Evolutionary conservation across 2,797 vertebrate species (phyloP), one percentile per base, ranked within the genome.

Genomic region (Crenuchus spilurus): DNA sequence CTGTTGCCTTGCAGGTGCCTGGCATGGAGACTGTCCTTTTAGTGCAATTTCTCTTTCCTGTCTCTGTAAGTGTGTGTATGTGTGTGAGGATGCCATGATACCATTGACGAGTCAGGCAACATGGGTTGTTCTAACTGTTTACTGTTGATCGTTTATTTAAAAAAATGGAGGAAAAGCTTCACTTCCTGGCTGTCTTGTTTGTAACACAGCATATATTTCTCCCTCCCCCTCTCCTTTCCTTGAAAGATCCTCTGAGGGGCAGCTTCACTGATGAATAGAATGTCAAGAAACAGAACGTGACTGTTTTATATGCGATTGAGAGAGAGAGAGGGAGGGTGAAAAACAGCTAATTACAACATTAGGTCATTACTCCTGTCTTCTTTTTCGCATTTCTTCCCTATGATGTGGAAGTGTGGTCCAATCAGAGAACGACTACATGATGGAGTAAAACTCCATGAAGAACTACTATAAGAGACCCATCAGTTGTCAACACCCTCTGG

Each of bases 11-110:
- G 91, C 92, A 92, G 91, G 91, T 92, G 87, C 87, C 88, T 92
- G 92, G 92, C 94, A 92, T 94, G 92, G 91, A 88, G 91, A 90
- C 92, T 92, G 85, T 89, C 91, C 91, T 92, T 95, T 95, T 94
- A 92, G 94, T 90, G 80, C 83, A 66, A 80, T 2, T 84, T 81
- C 83, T 90, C 91, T 96, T 96, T 92, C 96, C 96, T 95, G 95
- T 93, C 87, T 91, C 92, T 94, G 94, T 95, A 22, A 10, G 10
- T 70, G 74, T 76, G 51, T 37, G 49, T 57, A 67, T 52, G 48
- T 64, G 66, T 20, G 91, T 72, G 57, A 72, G 77, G n/a, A 62
- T 75, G 72, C 71, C 71, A 79, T 72, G 72, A 82, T 72, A 75
- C 71, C 26, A 76, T 79, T 82, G 88, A 91, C 85, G 90, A 93